These are phyloP conservation scores for Pyrgilauda ruficollis DNA, from an alignment of 2,113 vertebrate genomes.

Conservation along the genomic window DNA sequence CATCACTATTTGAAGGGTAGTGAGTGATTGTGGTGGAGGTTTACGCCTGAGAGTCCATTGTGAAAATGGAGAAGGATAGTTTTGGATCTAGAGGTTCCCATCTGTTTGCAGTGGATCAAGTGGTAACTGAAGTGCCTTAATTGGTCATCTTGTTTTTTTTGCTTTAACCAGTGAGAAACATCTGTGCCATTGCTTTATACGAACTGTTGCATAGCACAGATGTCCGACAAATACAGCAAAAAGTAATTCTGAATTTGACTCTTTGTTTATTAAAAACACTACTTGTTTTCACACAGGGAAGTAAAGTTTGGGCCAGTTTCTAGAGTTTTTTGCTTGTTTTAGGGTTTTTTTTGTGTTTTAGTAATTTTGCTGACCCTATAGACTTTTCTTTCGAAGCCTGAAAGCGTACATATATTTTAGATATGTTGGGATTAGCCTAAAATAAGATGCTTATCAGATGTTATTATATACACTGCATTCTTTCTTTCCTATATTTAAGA, in stretches of 20 bases:
- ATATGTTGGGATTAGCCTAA: background rate
- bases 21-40: background rate
- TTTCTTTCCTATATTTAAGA: background rate
- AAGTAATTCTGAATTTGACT: background rate
- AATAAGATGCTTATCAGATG: background rate
- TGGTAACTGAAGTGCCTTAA: background rate
- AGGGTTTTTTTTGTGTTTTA: background rate
- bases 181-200: background rate
- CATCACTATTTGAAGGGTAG: background rate
- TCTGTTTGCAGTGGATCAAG: background rate
- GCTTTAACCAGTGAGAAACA: background rate
- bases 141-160: background rate
- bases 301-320: background rate
- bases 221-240: background rate
- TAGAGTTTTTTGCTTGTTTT: background rate
- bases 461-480: background rate
- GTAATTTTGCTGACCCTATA: background rate
- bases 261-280: background rate
- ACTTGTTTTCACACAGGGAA: background rate
- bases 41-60: background rate
- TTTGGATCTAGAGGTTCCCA: background rate
- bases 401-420: background rate
- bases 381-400: fast-evolving
- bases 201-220: background rate
- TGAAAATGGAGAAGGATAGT: background rate